Base-by-base conservation (phyloP, 2,113 vertebrate genomes). In the Crotophaga sulcirostris region DNA sequence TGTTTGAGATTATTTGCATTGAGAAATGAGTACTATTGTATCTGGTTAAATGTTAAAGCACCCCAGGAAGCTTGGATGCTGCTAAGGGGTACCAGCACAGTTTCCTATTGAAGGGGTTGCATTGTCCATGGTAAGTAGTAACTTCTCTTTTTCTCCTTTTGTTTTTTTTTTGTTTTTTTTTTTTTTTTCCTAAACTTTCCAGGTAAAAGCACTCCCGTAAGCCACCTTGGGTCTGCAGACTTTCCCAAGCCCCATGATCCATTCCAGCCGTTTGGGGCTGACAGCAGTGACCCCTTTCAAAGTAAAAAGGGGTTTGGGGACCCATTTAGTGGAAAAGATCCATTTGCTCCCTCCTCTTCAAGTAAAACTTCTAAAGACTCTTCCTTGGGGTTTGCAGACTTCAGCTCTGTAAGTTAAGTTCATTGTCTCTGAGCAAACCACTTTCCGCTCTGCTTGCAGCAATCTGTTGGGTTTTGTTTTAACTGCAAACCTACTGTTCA, bases 291-390 rank as follows among this genome's bases (percentile, higher is more conserved):
- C 98, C 99, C 98, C 6, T 99, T 99, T 97, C 99, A 99, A 97
- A 99, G 97, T 98, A 99, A 99, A 98, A 99, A 99, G 97, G 98
- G 98, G 89, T 98, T 98, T 91, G 99, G 98, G 97, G 99, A 99
- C 98, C 99, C 99, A 11, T 99, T 99, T 98, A 99, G 99, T 91
- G 99, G 99, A 98, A 99, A 99, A 98, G 99, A 99, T 95, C 99
- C 99, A 66, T 99, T 99, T 94, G 98, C 98, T 94, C 98, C 99
- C 88, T 98, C 99, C 91, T 98, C 98, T 97, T 97, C 99, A 98
- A 98, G 99, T 98, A 99, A 99, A 98, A 96, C 98, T 97, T 93
- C 98, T 98, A 98, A 98, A 98, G 98, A 98, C 96, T 98, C 98
- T 98, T 97, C 98, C 97, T 97, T 97, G 95, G 98, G 98, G 98